Evolutionary conservation across 2,113 vertebrate species (phyloP).

Genomic region (Alexandromys fortis): DNA sequence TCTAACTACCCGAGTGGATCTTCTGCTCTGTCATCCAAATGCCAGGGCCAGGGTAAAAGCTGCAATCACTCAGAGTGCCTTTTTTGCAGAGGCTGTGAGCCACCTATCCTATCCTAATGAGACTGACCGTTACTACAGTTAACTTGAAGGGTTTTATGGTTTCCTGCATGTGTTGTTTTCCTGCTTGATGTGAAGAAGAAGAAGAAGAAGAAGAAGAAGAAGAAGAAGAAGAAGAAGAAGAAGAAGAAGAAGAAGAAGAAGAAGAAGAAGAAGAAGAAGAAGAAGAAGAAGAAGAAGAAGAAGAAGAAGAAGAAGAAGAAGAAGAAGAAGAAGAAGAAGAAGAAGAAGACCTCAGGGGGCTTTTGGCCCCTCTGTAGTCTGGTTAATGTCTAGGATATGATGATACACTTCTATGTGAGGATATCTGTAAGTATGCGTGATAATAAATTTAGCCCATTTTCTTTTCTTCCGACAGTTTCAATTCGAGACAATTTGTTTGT

Average conservation of each 20-base stretch:
- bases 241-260: background rate
- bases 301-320: too few relatives aligned
- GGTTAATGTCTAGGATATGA: conserved; percentile 6
- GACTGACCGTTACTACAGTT: conserved; percentile 84
- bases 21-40: conserved; percentile 9
- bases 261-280: conserved; percentile 43
- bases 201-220: conserved; percentile 64
- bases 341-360: conserved; percentile 58
- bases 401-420: background rate
- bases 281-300: too few relatives aligned
- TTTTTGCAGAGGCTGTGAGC: background rate
- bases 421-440: conserved; percentile 13
- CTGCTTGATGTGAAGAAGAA: conserved; percentile 65
- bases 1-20: background rate
- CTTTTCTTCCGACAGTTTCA: conserved; percentile 61
- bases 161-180: conserved; percentile 85
- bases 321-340: conserved; percentile 16
- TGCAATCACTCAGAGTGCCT: conserved; percentile 10
- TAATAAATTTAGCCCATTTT: conserved; percentile 52
- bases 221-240: too few relatives aligned
- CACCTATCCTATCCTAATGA: conserved; percentile 71
- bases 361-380: background rate
- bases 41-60: background rate
- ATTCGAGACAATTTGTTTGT: conserved; percentile 45
- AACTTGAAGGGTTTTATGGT: conserved; percentile 86